Percentiles rank a stretch among this genome's conserved stretches.
Evolutionary conservation across 2,888 invertebrate species (phyloP).

Genomic region (Nebria brevicollis): DNA sequence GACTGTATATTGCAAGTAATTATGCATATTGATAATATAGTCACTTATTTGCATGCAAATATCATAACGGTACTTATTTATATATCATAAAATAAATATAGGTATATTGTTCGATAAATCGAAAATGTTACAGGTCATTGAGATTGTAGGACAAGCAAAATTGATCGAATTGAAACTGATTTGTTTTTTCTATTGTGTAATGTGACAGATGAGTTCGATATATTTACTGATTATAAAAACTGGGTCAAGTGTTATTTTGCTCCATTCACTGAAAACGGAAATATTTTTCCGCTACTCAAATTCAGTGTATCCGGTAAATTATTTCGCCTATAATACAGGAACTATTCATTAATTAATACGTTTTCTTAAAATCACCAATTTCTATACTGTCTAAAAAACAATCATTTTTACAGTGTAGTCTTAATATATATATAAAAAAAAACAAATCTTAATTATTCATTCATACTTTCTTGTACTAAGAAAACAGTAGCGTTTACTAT

Average conservation of each 20-base stretch:
- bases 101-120: not conserved
- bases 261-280: constrained; percentile 23
- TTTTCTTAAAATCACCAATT: not conserved
- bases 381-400: no score
- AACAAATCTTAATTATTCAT: no score
- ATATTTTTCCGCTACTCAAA: constrained; percentile 15
- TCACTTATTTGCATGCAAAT: not conserved
- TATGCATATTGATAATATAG: not conserved
- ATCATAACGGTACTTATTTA: not conserved
- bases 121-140: not conserved
- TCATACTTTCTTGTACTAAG: no score
- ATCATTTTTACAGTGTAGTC: no score
- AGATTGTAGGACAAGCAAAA: not conserved
- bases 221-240: constrained; percentile 13
- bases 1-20: not conserved
- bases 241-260: constrained; percentile 24
- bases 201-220: constrained; percentile 14
- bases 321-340: not conserved
- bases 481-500: no score
- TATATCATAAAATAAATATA: not conserved
- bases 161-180: not conserved
- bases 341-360: not conserved
- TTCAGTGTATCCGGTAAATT: constrained; percentile 7
- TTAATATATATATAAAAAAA: no score
- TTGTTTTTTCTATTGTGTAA: not conserved